phyloP scores from a whole-genome alignment of 2,797 vertebrate species.

The Erpetoichthys calabaricus region DNA sequence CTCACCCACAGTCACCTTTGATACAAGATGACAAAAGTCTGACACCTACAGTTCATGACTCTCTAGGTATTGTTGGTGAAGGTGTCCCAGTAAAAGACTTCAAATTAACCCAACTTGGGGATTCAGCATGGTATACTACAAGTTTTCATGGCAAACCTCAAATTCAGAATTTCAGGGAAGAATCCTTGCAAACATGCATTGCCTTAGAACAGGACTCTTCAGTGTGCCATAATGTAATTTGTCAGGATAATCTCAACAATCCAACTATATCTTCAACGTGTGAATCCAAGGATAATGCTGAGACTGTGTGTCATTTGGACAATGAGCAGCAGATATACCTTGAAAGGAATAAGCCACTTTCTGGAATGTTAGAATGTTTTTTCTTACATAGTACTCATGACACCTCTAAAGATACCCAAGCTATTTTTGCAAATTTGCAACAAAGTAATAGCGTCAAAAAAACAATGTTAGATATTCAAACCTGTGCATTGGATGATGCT shows the following conservation, averaged over 20 bases:
- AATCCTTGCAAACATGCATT: neutral
- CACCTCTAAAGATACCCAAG: neutral
- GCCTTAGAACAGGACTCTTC: neutral
- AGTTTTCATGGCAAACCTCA: neutral
- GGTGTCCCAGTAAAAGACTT: conserved; percentile 16
- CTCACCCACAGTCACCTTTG: conserved; percentile 8
- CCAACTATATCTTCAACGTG: conserved; percentile 36
- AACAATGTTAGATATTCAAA: neutral
- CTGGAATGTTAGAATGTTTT: neutral
- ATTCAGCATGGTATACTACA: conserved; percentile 1
- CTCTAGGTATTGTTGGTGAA: conserved; percentile 28
- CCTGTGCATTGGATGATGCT: neutral
- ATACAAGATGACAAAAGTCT: conserved; percentile 12
- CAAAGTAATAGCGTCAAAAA: neutral
- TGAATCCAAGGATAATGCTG: conserved; percentile 27
- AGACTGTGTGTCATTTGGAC: conserved; percentile 15
- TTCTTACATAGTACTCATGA: neutral
- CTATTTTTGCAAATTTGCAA: neutral
- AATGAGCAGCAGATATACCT: neutral
- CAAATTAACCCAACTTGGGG: conserved; percentile 13
- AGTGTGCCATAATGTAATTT: neutral
- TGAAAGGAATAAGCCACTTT: neutral
- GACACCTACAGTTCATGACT: conserved; percentile 7
- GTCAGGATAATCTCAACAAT: conserved; percentile 16
- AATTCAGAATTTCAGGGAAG: neutral